Base-by-base conservation (phyloP, 1,140 invertebrate genomes). In the Sinella curviseta region DNA sequence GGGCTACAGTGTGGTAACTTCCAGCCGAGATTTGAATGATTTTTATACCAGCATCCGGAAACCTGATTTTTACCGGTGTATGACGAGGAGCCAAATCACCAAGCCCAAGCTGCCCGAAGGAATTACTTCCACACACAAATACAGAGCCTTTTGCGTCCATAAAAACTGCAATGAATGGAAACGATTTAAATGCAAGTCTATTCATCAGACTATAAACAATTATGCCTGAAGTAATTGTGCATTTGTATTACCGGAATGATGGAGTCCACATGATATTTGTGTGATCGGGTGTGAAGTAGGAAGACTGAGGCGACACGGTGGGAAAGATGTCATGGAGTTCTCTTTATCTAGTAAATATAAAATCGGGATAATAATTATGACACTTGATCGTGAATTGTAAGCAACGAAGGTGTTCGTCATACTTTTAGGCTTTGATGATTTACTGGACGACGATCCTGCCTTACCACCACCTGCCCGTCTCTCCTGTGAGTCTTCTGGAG, bases 1-100 rank as follows among this genome's bases (percentile, higher is more conserved):
- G 88, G 26, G 98, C 87, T 0, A 95, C 95, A 1, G 96, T 95
- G 86, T 99, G 97, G 88, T 98, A 96, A 85, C 95, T 96, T 1
- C 97, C 97, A 77, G 96, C 94, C 3, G 95, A 95, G 26, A 99
- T 90, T 84, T 95, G 93, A 0, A 90, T 89, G 1, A 89, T 88
- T 73, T 82, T 81, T 35, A 82, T 79, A 1, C 91, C 90, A 14
- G 89, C 88, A 39, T 89, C 89, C 1, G 92, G 91, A 33, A 96
- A 88, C 84, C 92, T 91, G 0, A 98, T 92, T 77, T 92, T 90
- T 54, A 93, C 91, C 0, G 95, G 92, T 0, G 91, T 90, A 75
- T 92, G 93, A 80, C 95, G 92, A 1, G 90, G 89, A 36, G 91
- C 87, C 2, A 94, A 89, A 87, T 98, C 95, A 0, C 96, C 95